These are phyloP conservation scores for Prinia subflava DNA, from an alignment of 2,113 vertebrate species.

Conservation along the genomic window DNA sequence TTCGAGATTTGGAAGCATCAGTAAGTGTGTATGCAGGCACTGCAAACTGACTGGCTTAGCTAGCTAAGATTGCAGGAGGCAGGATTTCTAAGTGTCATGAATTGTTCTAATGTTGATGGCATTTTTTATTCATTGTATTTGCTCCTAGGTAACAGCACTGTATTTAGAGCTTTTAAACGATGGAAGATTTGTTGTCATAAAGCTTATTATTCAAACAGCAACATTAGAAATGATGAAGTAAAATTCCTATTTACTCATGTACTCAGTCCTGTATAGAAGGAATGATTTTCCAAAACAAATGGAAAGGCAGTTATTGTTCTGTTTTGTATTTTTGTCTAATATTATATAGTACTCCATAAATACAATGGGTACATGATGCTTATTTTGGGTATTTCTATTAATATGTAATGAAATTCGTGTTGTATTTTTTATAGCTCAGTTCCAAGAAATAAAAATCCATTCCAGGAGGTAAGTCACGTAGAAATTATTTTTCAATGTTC, in stretches of 20 bases:
- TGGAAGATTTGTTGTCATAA: neutral
- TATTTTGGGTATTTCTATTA: neutral
- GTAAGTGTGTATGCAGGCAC: neutral
- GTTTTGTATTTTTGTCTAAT: neutral
- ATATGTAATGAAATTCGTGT: neutral
- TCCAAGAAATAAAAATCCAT: constrained; percentile 98
- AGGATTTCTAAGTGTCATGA: neutral
- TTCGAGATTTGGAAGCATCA: neutral
- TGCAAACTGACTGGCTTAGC: neutral
- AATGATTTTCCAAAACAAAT: neutral
- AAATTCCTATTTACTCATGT: neutral
- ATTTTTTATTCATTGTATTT: neutral
- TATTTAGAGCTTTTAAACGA: neutral
- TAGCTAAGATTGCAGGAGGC: neutral
- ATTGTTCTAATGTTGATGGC: neutral
- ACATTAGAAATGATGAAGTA: neutral
- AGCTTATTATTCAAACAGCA: neutral
- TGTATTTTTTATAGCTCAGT: constrained; percentile 80
- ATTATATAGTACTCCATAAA: neutral
- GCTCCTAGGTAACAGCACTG: neutral
- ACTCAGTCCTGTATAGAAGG: neutral
- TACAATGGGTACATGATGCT: neutral
- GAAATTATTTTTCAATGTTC: neutral
- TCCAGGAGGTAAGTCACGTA: constrained; percentile 87
- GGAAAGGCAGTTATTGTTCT: neutral